These are phyloP conservation scores for Tanytarsus gracilentus DNA, from an alignment of 2,888 invertebrate species.

Conservation along the genomic window DNA sequence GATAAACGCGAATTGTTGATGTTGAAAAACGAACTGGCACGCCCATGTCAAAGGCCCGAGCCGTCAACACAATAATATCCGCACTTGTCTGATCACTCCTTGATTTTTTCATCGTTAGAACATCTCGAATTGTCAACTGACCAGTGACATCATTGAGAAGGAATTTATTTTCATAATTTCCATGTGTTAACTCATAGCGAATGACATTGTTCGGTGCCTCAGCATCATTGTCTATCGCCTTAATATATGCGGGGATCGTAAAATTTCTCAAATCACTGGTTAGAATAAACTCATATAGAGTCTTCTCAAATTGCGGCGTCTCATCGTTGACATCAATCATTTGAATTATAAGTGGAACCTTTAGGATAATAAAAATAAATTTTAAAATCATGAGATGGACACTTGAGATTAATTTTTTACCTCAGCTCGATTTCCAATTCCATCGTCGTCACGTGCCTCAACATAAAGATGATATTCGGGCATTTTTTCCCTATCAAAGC, in stretches of 20 bases:
- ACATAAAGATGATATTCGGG: conserved; percentile 69
- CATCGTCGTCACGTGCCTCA: conserved; percentile 81
- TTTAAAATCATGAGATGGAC: too few species aligned
- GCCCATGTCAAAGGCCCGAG: conserved; percentile 77
- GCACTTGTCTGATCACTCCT: conserved; percentile 44
- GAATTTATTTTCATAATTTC: conserved; percentile 67
- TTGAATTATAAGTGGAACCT: conserved; percentile 60
- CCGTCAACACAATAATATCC: conserved; percentile 56
- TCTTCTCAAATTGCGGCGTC: conserved; percentile 71
- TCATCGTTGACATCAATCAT: conserved; percentile 78
- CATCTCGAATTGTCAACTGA: conserved; percentile 54
- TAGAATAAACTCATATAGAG: conserved; percentile 70
- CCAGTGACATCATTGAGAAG: conserved; percentile 66
- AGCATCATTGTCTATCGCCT: conserved; percentile 75
- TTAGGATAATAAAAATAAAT: too few species aligned
- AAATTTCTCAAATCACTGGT: conserved; percentile 64
- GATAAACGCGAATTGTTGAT: conserved; percentile 66
- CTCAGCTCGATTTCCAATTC: conserved; percentile 65
- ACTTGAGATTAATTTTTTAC: too few species aligned
- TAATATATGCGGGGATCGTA: conserved; percentile 66
- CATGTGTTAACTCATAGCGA: conserved; percentile 71
- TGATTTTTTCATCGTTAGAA: conserved; percentile 46
- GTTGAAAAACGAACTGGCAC: conserved; percentile 66
- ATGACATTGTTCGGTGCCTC: conserved; percentile 78
- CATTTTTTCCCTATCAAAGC: conserved; percentile 74